Evolutionary conservation across 2,797 vertebrate genomes (phyloP).

Genomic region (Karalla daura): DNA sequence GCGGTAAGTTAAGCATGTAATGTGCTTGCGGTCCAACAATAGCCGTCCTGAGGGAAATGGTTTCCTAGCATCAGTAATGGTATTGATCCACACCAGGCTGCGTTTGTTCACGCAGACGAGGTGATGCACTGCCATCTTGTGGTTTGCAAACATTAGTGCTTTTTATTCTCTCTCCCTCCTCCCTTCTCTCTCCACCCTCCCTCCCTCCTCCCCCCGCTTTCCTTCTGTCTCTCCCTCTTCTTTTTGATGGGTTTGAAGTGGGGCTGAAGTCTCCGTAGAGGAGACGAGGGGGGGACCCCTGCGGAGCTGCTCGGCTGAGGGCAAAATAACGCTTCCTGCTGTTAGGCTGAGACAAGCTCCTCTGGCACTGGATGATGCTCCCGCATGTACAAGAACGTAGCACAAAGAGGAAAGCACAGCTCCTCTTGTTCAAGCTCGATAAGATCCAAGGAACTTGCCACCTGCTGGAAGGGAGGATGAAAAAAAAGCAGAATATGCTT

Average conservation of each 20-base stretch:
- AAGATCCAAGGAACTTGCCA: neutral
- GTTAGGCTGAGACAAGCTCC: neutral
- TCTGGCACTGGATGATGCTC: slow-evolving; percentile 1
- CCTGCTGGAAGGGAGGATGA: neutral
- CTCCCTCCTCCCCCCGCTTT: no score
- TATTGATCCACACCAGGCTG: slow-evolving; percentile 6
- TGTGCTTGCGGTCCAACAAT: neutral
- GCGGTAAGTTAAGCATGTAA: neutral
- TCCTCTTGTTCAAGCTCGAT: neutral
- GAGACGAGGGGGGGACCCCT: slow-evolving; percentile 33
- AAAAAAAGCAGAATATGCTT: neutral
- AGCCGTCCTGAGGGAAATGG: slow-evolving; percentile 11
- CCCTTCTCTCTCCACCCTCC: neutral
- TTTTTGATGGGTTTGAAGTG: slow-evolving; percentile 38
- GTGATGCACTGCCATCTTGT: slow-evolving; percentile 76
- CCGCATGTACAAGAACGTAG: neutral
- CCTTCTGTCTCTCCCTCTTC: neutral
- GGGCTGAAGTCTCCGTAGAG: slow-evolving; percentile 32
- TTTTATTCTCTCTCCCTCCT: neutral
- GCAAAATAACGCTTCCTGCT: slow-evolving; percentile 26
- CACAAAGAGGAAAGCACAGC: neutral
- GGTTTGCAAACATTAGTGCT: slow-evolving; percentile 36
- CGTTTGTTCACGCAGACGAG: slow-evolving; percentile 22
- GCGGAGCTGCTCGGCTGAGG: slow-evolving; percentile 35
- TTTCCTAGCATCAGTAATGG: slow-evolving; percentile 28